Evolutionary conservation across 2,113 vertebrate species (phyloP), one percentile per base, ranked within the genome.

Genomic region (Sceloporus tristichus): DNA sequence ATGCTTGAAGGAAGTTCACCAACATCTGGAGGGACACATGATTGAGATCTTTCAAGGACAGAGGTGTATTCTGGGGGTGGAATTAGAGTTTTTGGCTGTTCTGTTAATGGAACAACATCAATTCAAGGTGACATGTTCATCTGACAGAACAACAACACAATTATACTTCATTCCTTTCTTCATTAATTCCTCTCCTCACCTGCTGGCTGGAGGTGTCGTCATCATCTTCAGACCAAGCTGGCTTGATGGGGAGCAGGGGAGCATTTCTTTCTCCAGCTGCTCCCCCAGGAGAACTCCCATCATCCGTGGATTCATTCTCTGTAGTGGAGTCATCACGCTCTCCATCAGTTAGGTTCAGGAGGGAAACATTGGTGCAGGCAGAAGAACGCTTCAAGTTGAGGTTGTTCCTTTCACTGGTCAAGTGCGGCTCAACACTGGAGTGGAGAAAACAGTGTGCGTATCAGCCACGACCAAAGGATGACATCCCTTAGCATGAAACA

Each of bases 341-440:
- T 91, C 92, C 27, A 7, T 94, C 40, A 0, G 94, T 94, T 85
- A 95, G 91, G 91, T 95, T 96, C 73, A 95, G 92, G 68, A 96
- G 86, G 1, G 95, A 95, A 87, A 96, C 95, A 1, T 96, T 96
- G 88, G 95, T 96, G 82, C 92, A 95, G 89, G 94, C 95, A 0
- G 94, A 95, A 73, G 95, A 96, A 56, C 94, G 82, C 79, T 92
- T 95, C 87, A 96, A 90, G 87, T 95, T 94, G 84, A 96, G 92
- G 77, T 93, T 94, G 88, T 93, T 82, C 0, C 86, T 92, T 78
- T 95, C 93, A 0, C 91, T 88, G 56, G 94, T 91, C 88, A 90
- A 90, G 56, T 84, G 92, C 38, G 95, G 94, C 82, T 95, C 95
- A 88, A 95, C 94, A 66, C 95, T 95, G 91, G 1, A 4, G 16